phyloP scores from a whole-genome alignment of 1,140 invertebrate genomes.

The Microplitis demolitor region DNA sequence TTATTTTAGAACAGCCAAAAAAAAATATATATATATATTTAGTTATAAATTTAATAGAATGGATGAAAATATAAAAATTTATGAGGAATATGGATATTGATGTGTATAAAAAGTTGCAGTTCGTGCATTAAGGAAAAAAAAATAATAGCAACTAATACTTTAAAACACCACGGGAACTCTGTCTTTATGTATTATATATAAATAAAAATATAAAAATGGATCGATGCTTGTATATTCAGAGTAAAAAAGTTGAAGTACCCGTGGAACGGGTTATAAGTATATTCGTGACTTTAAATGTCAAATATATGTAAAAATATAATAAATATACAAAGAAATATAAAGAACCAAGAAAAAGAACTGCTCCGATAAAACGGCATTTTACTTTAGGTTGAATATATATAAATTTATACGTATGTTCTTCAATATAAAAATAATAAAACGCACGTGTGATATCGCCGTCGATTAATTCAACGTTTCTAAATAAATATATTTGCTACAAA shows the following conservation, averaged over 20 bases:
- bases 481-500: conserved; percentile 42
- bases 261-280: not conserved
- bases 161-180: too few relatives aligned
- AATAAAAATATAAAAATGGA: not conserved
- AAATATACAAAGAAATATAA: not conserved
- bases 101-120: too few relatives aligned
- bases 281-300: conserved; percentile 19
- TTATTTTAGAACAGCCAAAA: too few relatives aligned
- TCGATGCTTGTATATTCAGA: not conserved
- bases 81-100: too few relatives aligned
- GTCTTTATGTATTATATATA: not conserved
- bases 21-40: too few relatives aligned
- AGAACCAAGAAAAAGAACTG: not conserved
- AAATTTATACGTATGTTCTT: not conserved
- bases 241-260: not conserved
- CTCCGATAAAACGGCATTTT: not conserved
- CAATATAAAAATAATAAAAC: conserved; percentile 19
- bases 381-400: conserved; percentile 8
- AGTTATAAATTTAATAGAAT: too few relatives aligned
- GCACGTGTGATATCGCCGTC: conserved; percentile 27
- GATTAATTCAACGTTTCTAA: conserved; percentile 34
- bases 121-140: too few relatives aligned
- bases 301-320: conserved; percentile 23
- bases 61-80: too few relatives aligned
- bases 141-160: too few relatives aligned